Evolutionary conservation across 2,797 vertebrate species (phyloP), one percentile per base, ranked within the genome.

Genomic region (Nyctalus aviator): DNA sequence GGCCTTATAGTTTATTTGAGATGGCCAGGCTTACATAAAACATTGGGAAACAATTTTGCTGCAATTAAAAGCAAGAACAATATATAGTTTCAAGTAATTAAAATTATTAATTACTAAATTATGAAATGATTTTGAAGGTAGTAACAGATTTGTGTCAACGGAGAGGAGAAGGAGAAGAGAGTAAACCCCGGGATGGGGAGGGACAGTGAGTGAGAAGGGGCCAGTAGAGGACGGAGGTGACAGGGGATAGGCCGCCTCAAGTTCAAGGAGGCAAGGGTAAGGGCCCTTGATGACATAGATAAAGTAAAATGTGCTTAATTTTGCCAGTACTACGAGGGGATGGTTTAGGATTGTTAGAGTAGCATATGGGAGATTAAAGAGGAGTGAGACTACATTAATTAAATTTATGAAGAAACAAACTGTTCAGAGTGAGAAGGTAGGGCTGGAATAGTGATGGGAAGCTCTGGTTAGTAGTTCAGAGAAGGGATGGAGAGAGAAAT

Each of bases 61-160:
- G 17, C 57, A 35, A 81, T 32, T 55, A 84, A 88, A 93, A 84
- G 23, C 30, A 55, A 92, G 68, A 66, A 44, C 25, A 77, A 91
- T 44, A 69, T 20, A 48, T 8, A 44, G 37, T 71, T 53, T 48
- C 46, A 57, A 78, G 5, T 55, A 30, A 32, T 59, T 69, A 55
- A 57, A 84, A 53, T 83, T 37, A 64, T 44, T 92, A 41, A n/a
- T 76, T 20, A 62, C 41, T 55, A 62, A 72, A 44, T 3, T 79
- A 71, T 75, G 50, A 91, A 72, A 37, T 3, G 44, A 37, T 41
- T 55, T 90, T 62, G 48, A 91, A 44, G 72, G n/a, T 20, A 41
- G 59, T 10, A 86, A 53, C 69, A 46, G 55, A 20, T 83, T 83
- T 78, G 25, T 79, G 35, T 55, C 72, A 59, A 79, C 41, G 78